Evolutionary conservation across 2,797 vertebrate species (phyloP).

Genomic region (Lophius americanus): DNA sequence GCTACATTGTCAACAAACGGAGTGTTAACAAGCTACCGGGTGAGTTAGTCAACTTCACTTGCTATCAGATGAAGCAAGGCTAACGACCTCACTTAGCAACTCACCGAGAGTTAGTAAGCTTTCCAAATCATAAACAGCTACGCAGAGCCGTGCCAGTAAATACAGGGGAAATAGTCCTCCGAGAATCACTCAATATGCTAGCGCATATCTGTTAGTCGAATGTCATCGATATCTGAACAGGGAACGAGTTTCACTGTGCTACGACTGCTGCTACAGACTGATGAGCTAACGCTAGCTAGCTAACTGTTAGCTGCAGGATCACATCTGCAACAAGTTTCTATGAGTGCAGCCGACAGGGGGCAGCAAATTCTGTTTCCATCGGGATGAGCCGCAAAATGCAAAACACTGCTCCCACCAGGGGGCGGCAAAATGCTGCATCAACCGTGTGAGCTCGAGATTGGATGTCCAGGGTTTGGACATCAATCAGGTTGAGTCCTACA

Average conservation of each 20-base stretch:
- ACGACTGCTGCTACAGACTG: constrained; percentile 20
- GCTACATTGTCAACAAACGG: background rate
- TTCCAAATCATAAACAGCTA: constrained; percentile 37
- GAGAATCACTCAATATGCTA: constrained; percentile 50
- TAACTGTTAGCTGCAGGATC: constrained; percentile 44
- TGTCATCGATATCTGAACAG: constrained; percentile 68
- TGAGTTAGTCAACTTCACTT: constrained; percentile 27
- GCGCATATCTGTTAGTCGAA: constrained; percentile 49
- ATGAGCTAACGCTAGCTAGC: constrained; percentile 45
- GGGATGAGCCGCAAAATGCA: no score
- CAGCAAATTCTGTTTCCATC: constrained; percentile 17
- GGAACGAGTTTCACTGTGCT: constrained; percentile 49
- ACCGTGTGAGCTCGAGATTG: no score
- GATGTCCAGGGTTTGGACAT: no score
- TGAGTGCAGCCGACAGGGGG: constrained; percentile 37
- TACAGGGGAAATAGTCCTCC: constrained; percentile 9
- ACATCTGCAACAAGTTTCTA: constrained; percentile 67
- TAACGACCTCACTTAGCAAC: constrained; percentile 40
- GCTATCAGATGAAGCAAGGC: constrained; percentile 25
- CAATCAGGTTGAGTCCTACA: no score
- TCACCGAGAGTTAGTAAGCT: constrained; percentile 65
- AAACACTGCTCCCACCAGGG: no score
- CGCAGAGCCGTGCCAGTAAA: constrained; percentile 14
- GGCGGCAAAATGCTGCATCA: no score
- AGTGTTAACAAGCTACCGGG: background rate